phyloP scores from a whole-genome alignment of 2,113 vertebrate species.

The Lucifuga dentata region DNA sequence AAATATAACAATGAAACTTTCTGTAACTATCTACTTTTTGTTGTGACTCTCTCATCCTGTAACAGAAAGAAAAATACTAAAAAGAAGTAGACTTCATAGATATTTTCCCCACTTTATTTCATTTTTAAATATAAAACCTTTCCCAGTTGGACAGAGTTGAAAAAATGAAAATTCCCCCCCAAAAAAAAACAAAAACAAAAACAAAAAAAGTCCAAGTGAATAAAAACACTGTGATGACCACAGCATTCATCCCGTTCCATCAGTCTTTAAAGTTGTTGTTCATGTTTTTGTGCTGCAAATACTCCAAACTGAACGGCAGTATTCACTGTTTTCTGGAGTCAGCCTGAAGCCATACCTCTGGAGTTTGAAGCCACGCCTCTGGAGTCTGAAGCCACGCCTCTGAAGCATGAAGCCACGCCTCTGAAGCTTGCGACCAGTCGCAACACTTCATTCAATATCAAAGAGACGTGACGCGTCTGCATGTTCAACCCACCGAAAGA shows the following conservation, averaged over 20 bases:
- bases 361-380: conserved; percentile 11
- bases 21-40: no score
- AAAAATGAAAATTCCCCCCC: conserved; percentile 66
- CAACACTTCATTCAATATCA: conserved; percentile 46
- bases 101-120: conserved; percentile 74
- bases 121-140: conserved; percentile 82
- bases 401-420: conserved; percentile 26
- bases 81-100: conserved; percentile 37
- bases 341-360: conserved; percentile 7
- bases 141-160: conserved; percentile 66
- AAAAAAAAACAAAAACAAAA: no score
- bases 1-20: no score
- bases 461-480: conserved; percentile 8
- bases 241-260: conserved; percentile 37
- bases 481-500: conserved; percentile 8
- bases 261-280: conserved; percentile 37
- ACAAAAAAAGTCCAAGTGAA: conserved; percentile 51
- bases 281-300: conserved; percentile 23
- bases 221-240: conserved; percentile 42
- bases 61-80: conserved; percentile 21
- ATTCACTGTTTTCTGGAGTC: no score
- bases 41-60: background rate
- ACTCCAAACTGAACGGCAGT: no score
- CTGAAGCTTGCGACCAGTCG: conserved; percentile 39
- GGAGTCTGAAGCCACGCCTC: no score